These are phyloP conservation scores for Drosophila longiperda DNA, from an alignment of 2,888 invertebrate species.

Conservation along the genomic window DNA sequence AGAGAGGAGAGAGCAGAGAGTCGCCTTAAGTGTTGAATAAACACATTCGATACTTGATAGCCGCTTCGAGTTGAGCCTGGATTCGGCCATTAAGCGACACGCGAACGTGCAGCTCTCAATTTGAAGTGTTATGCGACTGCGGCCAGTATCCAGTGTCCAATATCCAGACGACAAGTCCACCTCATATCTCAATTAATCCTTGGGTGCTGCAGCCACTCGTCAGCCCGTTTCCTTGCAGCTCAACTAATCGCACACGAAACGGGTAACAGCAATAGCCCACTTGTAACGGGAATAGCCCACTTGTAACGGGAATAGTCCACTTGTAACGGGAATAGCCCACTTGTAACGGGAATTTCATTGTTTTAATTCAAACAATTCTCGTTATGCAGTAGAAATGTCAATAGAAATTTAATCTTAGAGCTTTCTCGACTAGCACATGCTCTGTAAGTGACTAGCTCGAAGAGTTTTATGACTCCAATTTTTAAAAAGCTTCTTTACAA, in stretches of 20 bases:
- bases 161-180: constrained; percentile 39
- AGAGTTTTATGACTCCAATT: not conserved
- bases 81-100: constrained; percentile 43
- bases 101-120: constrained; percentile 34
- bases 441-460: not conserved
- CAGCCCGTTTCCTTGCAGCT: constrained; percentile 37
- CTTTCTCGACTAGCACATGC: constrained; percentile 1
- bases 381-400: constrained; percentile 86
- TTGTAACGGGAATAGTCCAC: constrained; percentile 82
- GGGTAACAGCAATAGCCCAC: not conserved
- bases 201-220: constrained; percentile 24
- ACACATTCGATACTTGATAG: constrained; percentile 33
- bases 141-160: constrained; percentile 52
- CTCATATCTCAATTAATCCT: constrained; percentile 61
- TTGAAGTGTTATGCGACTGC: constrained; percentile 54
- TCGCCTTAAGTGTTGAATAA: constrained; percentile 40
- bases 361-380: constrained; percentile 91
- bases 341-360: constrained; percentile 84
- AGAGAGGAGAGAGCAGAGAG: not conserved
- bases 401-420: too few relatives aligned
- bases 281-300: constrained; percentile 82
- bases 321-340: constrained; percentile 85
- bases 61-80: constrained; percentile 3
- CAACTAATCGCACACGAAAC: constrained; percentile 49
- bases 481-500: too few relatives aligned